Conservation (phyloP, 2,113 vertebrate genomes). For the Mungos mungo region DNA sequence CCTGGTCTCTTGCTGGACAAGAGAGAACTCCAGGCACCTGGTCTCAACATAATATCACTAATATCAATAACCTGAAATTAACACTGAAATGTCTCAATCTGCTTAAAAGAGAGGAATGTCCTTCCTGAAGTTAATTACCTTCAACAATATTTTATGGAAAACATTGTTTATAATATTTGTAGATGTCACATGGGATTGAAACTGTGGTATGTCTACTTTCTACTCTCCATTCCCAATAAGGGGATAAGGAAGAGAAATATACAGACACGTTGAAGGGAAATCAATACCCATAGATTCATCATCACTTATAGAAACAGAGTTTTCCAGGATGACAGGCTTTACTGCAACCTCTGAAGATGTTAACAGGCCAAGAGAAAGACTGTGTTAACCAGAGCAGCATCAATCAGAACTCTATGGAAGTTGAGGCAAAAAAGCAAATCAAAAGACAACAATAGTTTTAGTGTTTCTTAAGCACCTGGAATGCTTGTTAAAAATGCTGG, state of each 20-base stretch:
- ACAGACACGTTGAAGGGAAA: neutral
- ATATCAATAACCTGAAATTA: conserved; percentile 16
- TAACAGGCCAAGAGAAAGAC: neutral
- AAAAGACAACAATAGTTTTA: neutral
- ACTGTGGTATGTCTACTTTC: neutral
- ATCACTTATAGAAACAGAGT: neutral
- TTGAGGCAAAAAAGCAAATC: neutral
- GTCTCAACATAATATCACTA: neutral
- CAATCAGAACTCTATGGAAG: neutral
- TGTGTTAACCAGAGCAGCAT: neutral
- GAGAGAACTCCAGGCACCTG: too few species aligned
- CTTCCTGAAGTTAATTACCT: neutral
- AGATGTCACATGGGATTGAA: neutral
- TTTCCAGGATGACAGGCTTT: neutral
- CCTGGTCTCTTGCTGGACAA: too few species aligned
- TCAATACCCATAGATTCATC: neutral
- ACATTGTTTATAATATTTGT: neutral
- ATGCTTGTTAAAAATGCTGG: neutral
- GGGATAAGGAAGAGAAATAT: neutral
- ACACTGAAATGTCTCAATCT: neutral
- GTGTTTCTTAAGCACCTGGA: neutral
- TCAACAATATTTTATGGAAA: neutral
- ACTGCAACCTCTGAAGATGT: neutral
- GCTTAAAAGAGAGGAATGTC: neutral
- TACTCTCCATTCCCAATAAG: neutral